Conservation (phyloP, 2,888 invertebrate species). For the Marasmarcha lunaedactyla region DNA sequence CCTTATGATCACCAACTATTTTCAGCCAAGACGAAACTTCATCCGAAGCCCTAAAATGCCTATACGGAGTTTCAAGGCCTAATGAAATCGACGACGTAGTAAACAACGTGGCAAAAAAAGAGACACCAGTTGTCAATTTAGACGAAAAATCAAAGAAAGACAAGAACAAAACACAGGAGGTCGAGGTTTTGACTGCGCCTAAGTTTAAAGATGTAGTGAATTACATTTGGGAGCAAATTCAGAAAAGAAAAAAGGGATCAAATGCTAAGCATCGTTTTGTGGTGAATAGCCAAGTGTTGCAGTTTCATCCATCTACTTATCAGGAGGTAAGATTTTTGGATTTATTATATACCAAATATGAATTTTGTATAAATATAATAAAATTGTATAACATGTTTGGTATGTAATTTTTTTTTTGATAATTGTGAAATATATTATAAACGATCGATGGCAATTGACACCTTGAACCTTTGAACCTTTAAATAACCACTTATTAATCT, state of each 20-base stretch:
- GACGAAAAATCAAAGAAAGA: conserved; percentile 51
- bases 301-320: conserved; percentile 78
- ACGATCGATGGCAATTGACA: no score
- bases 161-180: conserved; percentile 32
- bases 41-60: conserved; percentile 77
- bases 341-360: no score
- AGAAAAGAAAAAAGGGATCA: conserved; percentile 68
- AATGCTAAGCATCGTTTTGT: conserved; percentile 71
- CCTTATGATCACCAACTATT: no score
- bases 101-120: conserved; percentile 52
- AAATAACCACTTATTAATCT: no score
- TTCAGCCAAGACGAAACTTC: conserved; percentile 80
- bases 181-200: conserved; percentile 68
- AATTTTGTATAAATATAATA: no score
- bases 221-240: conserved; percentile 77
- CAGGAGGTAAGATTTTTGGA: conserved; percentile 80
- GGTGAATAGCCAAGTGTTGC: conserved; percentile 75
- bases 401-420: no score
- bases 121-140: conserved; percentile 32
- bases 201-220: conserved; percentile 79
- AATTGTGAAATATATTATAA: no score
- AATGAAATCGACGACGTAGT: conserved; percentile 60
- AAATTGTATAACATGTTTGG: no score
- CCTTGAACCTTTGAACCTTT: no score
- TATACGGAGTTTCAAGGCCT: conserved; percentile 77